Conservation (phyloP, 92 coral and sea anemone genomes). For the Porites divaricata region DNA sequence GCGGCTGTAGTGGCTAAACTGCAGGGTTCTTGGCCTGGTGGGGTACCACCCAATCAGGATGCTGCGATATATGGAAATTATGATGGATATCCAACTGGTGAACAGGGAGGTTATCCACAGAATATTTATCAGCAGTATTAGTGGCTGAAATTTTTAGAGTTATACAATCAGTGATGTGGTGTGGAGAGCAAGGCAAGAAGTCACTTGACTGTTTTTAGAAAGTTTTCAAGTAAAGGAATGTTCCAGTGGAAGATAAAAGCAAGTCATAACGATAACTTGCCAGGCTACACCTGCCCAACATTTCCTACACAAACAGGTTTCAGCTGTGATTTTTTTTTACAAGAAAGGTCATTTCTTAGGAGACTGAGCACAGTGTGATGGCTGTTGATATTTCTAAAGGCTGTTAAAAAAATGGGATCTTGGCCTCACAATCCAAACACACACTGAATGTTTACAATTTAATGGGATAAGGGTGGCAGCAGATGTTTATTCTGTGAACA, state of each 20-base stretch:
- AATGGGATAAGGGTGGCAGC: slow-evolving; percentile 34
- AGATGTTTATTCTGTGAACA: slow-evolving; percentile 43
- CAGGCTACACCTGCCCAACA: too few species aligned
- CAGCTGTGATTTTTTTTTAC: too few species aligned
- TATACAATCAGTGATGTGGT: slow-evolving; percentile 20
- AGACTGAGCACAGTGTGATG: not conserved
- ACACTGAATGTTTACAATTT: slow-evolving; percentile 2
- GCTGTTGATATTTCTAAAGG: not conserved
- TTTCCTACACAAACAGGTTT: too few species aligned
- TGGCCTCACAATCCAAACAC: slow-evolving; percentile 11
- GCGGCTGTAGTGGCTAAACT: slow-evolving; percentile 93
- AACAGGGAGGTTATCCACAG: slow-evolving; percentile 87
- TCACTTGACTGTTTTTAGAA: too few species aligned
- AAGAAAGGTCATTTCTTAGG: not conserved
- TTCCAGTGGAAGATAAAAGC: too few species aligned
- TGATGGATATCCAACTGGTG: slow-evolving; percentile 87
- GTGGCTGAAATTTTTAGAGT: slow-evolving; percentile 19
- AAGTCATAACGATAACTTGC: too few species aligned
- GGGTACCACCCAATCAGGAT: slow-evolving; percentile 89
- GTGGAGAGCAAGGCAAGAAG: slow-evolving; percentile 5
- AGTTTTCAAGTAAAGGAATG: too few species aligned
- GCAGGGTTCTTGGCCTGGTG: slow-evolving; percentile 90
- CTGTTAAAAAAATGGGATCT: not conserved
- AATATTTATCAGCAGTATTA: slow-evolving; percentile 90
- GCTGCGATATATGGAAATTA: slow-evolving; percentile 89